Base-by-base conservation (phyloP, 1,140 invertebrate species). In the Parapsyche elsis region DNA sequence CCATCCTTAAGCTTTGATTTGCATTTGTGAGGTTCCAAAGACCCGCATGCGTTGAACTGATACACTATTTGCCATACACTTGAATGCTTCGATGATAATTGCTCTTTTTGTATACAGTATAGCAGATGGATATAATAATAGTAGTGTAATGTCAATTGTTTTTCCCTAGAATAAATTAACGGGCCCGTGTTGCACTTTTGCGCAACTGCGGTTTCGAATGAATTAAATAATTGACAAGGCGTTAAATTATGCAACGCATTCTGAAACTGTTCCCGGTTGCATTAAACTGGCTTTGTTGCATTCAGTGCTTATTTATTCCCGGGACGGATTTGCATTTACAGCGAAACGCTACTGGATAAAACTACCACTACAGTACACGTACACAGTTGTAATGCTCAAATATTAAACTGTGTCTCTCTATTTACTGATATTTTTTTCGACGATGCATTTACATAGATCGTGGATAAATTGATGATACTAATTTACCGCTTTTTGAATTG, bases 241-340 rank as follows among this genome's bases (percentile, higher is more conserved):
- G 74, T 71, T 77, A 77, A 76, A 77, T 81, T 76, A 81, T 81
- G 80, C 80, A 76, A 75, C 59, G 70, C 53, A 80, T 80, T 70
- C 38, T 19, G 44, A 61, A 61, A 61, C 24, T 23, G 21, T 23
- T 61, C 59, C 45, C 77, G 16, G 26, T 16, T 57, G 16, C 30
- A 16, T 23, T 74, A 61, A 16, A 64, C 79, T 64, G 57, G 79
- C 79, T 76, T 80, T 80, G 73, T 75, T 75, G 49, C n/a, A 45
- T 38, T 38, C 73, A 16, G 10, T 12, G 71, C 23, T 73, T 53
- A 53, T 73, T 73, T 73, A 73, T 73, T 9, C 38, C 9, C 67
- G 30, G 71, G 46, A 53, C 30, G 71, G 44, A 73, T 73, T 73
- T 73, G 38, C 46, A 73, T 73, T 45, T 73, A 73, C 38, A 67